Evolutionary conservation across 1,140 invertebrate genomes (phyloP), one percentile per base, ranked within the genome.

Genomic region (Penaeus japonicus): DNA sequence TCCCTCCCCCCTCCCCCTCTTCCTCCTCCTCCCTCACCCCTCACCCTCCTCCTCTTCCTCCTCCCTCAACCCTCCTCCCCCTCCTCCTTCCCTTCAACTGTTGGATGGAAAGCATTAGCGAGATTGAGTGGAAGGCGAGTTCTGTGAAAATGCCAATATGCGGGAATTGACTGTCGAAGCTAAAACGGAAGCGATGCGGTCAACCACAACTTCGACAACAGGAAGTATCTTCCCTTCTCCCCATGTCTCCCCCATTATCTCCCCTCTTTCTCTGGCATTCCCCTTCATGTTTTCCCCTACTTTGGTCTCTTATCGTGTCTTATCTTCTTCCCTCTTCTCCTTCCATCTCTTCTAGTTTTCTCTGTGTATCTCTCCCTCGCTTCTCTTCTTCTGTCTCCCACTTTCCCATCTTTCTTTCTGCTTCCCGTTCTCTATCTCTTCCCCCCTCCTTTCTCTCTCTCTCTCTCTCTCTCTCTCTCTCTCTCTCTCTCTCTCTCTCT

Each of bases 61-160:
- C 65, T 5, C 30, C 17, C 77, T 57, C 27, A 18, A 30, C 65
- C 18, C 12, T 62, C 53, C 0, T 22, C 57, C n/a, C 54, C 53
- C 0, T 54, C 27, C 27, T 53, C 73, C 32, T 80, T 55, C 84
- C 55, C 84, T 24, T 18, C 35, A 39, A 12, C 87, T 83, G 87
- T 84, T 83, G 30, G 89, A 81, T 77, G 83, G 87, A 81, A 65
- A 54, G 79, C 87, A 85, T 89, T 85, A 84, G 87, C 18, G 59
- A 80, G 81, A 85, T 80, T 84, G 87, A 80, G 55, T 22, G 87
- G 80, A 59, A 77, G 79, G 32, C 54, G 30, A 78, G 53, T 55
- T 59, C 82, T 18, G 87, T 54, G 80, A 84, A 84, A 84, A 84
- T 83, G 87, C 87, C 87, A 88, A 83, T 77, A 83, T 84, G 79